A percentile compares a stretch with the other conserved stretches of the same genome.
phyloP scores from a whole-genome alignment of 1,140 invertebrate genomes.

The Melipona quadrifasciata region DNA sequence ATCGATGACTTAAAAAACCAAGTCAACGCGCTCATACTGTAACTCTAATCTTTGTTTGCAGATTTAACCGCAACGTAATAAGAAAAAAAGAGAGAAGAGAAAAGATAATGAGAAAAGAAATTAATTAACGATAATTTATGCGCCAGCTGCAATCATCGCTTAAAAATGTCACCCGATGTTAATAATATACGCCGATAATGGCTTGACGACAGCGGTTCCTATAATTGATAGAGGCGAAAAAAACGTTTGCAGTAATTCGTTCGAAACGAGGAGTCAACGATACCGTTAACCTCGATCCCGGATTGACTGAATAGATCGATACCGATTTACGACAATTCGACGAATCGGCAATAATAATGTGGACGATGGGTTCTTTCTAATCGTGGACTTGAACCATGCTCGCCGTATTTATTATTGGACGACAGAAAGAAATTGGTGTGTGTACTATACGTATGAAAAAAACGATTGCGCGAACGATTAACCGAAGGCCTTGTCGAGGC shows the following conservation, averaged over 20 bases:
- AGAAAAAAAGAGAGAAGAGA: too few species aligned
- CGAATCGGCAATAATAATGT: not conserved
- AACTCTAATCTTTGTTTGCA: not conserved
- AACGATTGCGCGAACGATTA: constrained; percentile 14
- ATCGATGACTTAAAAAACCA: not conserved
- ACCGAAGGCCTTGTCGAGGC: not conserved
- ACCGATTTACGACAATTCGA: constrained; percentile 1
- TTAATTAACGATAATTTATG: not conserved
- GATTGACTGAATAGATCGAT: constrained; percentile 1
- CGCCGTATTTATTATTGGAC: constrained; percentile 10
- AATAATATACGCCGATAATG: not conserved
- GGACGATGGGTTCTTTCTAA: not conserved
- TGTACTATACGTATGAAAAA: not conserved
- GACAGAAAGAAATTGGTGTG: too few species aligned
- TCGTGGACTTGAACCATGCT: not conserved
- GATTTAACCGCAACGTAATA: not conserved
- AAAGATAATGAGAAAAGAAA: not conserved
- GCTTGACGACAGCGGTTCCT: not conserved
- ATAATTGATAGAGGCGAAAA: constrained; percentile 29
- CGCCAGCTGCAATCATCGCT: not conserved
- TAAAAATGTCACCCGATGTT: not conserved
- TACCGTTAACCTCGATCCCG: constrained; percentile 41
- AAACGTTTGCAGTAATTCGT: constrained; percentile 24
- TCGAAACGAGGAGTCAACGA: constrained; percentile 37
- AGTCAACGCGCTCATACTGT: not conserved